phyloP scores from a whole-genome alignment of 2,113 vertebrate genomes.

The Ceyx cyanopectus region DNA sequence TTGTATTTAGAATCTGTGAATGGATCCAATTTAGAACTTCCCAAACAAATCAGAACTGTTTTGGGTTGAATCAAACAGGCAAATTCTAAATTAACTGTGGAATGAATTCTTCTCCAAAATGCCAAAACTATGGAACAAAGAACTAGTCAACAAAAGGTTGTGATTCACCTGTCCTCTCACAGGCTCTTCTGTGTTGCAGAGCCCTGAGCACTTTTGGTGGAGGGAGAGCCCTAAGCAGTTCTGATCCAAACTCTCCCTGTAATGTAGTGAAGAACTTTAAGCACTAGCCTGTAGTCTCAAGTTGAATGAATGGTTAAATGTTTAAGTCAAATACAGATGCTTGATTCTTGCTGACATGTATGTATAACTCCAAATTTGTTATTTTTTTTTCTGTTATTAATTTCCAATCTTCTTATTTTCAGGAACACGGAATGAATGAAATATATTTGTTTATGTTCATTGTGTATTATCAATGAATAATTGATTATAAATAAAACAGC shows the following conservation, averaged over 20 bases:
- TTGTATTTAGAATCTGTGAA: neutral
- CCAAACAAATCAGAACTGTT: neutral
- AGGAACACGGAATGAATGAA: neutral
- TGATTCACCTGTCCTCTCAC: neutral
- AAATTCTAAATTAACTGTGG: neutral
- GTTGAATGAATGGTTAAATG: neutral
- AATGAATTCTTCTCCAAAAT: neutral
- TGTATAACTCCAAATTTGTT: neutral
- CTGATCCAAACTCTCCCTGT: neutral
- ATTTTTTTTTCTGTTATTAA: neutral
- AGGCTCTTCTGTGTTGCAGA: fast-evolving
- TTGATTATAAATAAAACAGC: neutral
- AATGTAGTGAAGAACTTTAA: neutral
- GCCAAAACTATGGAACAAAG: neutral
- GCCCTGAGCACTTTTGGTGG: neutral
- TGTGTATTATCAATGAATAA: neutral
- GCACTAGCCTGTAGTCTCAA: neutral
- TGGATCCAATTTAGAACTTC: neutral
- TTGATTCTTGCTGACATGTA: neutral
- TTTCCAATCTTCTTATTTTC: neutral
- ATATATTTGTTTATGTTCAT: neutral
- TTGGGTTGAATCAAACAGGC: neutral
- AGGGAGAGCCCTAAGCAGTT: neutral
- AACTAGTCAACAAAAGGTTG: neutral
- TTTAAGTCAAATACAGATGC: conserved; percentile 2